A percentile compares a stretch with the other conserved stretches of the same genome.
Conservation (phyloP, 2,888 invertebrate species). For the Elmis aenea region DNA sequence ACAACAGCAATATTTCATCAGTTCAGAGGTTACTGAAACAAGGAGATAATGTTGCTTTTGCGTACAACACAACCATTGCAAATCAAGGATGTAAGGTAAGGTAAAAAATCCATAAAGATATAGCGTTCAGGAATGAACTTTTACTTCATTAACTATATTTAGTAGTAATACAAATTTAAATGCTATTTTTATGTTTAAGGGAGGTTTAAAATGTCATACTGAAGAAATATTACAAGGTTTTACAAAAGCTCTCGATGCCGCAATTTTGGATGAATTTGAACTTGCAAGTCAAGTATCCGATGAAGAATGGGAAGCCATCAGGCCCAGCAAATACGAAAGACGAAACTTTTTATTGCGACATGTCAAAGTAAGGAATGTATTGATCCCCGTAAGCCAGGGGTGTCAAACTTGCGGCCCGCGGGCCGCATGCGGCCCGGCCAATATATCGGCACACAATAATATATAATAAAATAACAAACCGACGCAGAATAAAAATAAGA, state of each 20-base stretch:
- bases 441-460: too few species aligned
- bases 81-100: conserved; percentile 54
- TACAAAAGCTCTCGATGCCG: conserved; percentile 62
- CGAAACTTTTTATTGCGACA: conserved; percentile 59
- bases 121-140: too few species aligned
- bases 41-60: conserved; percentile 76
- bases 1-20: conserved; percentile 50
- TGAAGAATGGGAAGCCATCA: conserved; percentile 80
- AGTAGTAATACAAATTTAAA: too few species aligned
- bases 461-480: too few species aligned
- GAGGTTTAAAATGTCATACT: conserved; percentile 63
- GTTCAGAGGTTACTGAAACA: conserved; percentile 60
- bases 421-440: too few species aligned
- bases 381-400: too few species aligned
- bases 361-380: conserved; percentile 65
- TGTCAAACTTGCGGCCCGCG: too few species aligned
- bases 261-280: conserved; percentile 65
- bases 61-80: conserved; percentile 61
- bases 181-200: too few species aligned
- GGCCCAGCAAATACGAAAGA: conserved; percentile 64
- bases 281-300: conserved; percentile 72
- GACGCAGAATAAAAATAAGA: too few species aligned
- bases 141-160: too few species aligned
- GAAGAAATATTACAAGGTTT: conserved; percentile 64
- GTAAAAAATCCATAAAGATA: too few species aligned